Percentiles rank a stretch among this genome's conserved stretches.
Conservation (phyloP, 2,888 invertebrate genomes). For the Dicyrtomina minuta region DNA sequence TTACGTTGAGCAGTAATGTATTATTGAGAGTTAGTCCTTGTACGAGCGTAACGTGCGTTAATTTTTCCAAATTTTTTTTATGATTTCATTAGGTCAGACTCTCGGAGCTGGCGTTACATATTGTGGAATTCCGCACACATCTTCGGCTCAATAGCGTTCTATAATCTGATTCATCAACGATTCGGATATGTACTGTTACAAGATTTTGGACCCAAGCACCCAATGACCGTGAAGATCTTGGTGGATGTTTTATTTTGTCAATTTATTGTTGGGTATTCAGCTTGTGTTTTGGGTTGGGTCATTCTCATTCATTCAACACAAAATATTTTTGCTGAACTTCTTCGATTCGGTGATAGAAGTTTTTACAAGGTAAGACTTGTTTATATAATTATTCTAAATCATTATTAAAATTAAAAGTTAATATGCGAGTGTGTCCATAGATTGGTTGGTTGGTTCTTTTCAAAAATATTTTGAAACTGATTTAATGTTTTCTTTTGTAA, state of each 20-base stretch:
- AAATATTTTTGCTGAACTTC: slow-evolving; percentile 84
- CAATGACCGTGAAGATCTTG: slow-evolving; percentile 12
- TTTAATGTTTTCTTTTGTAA: not conserved
- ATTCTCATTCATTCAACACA: slow-evolving; percentile 84
- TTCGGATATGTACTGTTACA: slow-evolving; percentile 21
- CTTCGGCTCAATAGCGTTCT: slow-evolving; percentile 73
- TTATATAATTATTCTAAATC: too few species aligned
- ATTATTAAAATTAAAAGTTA: too few species aligned
- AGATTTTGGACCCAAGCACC: slow-evolving; percentile 24
- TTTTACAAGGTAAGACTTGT: slow-evolving; percentile 72
- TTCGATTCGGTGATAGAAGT: slow-evolving; percentile 80
- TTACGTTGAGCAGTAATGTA: too few species aligned
- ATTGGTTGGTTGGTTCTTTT: too few species aligned
- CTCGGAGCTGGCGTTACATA: slow-evolving; percentile 74
- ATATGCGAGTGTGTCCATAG: too few species aligned
- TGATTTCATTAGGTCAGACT: slow-evolving; percentile 71
- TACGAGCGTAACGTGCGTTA: too few species aligned
- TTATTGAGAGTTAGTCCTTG: too few species aligned
- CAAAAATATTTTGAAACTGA: not conserved
- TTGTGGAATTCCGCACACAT: slow-evolving; percentile 72
- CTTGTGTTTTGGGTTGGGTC: slow-evolving; percentile 77
- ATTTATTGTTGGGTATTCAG: slow-evolving; percentile 68
- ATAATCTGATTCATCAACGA: slow-evolving; percentile 65
- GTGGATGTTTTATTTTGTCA: slow-evolving; percentile 10
- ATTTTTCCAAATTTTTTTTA: too few species aligned